Conservation (phyloP, 2,797 vertebrate genomes). For the Takifugu ocellatus region DNA sequence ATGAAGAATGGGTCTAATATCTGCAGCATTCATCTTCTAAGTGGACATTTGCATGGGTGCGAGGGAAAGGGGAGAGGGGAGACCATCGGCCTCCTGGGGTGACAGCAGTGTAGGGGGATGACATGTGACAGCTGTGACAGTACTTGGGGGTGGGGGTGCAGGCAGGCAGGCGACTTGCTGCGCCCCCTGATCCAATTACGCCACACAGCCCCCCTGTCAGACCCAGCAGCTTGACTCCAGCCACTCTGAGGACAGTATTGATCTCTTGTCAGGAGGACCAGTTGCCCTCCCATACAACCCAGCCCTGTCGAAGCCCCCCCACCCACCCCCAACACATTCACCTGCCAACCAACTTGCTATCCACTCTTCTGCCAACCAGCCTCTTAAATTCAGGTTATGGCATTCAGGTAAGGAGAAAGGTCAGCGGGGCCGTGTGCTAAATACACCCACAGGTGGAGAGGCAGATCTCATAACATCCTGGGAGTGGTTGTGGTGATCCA, state of each 20-base stretch:
- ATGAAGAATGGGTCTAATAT: slow-evolving; percentile 98
- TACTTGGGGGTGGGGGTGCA: slow-evolving; percentile 83
- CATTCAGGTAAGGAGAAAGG: slow-evolving; percentile 79
- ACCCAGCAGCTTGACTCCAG: slow-evolving; percentile 94
- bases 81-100: slow-evolving; percentile 90
- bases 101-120: slow-evolving; percentile 94
- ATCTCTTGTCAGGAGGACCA: slow-evolving; percentile 97
- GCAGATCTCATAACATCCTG: slow-evolving; percentile 60
- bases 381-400: slow-evolving; percentile 81
- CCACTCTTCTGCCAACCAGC: slow-evolving; percentile 66
- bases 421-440: slow-evolving; percentile 78
- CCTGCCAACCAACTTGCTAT: slow-evolving; percentile 44
- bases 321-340: slow-evolving; percentile 50
- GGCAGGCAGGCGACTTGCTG: slow-evolving; percentile 86
- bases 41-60: slow-evolving; percentile 99
- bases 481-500: slow-evolving; percentile 34
- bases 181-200: slow-evolving; percentile 99
- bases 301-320: slow-evolving; percentile 76
- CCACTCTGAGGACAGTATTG: slow-evolving; percentile 94
- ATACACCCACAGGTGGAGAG: slow-evolving; percentile 72
- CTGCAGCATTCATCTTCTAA: slow-evolving; percentile 96
- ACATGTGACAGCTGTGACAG: slow-evolving; percentile 99
- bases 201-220: slow-evolving; percentile 94
- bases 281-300: slow-evolving; percentile 85
- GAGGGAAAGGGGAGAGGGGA: slow-evolving; percentile 68